phyloP scores from a whole-genome alignment of 2,888 invertebrate species.

The Drosophila rubida region DNA sequence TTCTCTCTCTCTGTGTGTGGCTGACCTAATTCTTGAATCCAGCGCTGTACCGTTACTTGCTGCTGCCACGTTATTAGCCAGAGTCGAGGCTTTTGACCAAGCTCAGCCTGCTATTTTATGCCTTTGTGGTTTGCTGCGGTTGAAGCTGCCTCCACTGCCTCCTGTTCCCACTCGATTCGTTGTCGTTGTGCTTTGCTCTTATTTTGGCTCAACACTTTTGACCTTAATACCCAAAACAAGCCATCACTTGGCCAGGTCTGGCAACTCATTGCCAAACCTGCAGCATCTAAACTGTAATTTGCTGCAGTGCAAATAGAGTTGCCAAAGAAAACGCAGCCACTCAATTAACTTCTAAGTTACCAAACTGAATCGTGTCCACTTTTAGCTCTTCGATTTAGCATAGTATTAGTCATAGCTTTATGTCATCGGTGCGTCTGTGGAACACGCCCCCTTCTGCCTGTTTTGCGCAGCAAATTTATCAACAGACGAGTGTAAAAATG shows the following conservation, averaged over 20 bases:
- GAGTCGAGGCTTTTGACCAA: slow-evolving; percentile 20
- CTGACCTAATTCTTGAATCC: slow-evolving; percentile 73
- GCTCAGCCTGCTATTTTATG: slow-evolving; percentile 33
- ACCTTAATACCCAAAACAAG: slow-evolving; percentile 78
- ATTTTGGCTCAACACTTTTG: slow-evolving; percentile 78
- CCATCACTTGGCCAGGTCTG: slow-evolving; percentile 64
- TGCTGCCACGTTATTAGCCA: slow-evolving; percentile 21
- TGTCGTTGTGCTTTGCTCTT: slow-evolving; percentile 31
- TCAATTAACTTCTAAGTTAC: no score
- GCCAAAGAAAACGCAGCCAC: no score
- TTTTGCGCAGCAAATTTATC: slow-evolving; percentile 72
- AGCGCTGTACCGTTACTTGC: slow-evolving; percentile 55
- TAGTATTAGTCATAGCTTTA: no score
- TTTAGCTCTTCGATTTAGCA: no score
- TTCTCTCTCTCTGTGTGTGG: slow-evolving; percentile 15
- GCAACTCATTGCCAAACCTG: neutral
- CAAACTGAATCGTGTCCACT: no score
- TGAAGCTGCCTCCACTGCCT: slow-evolving; percentile 11
- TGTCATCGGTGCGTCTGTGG: no score
- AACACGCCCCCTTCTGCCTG: neutral
- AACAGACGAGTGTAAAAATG: slow-evolving; percentile 66
- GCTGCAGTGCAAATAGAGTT: neutral
- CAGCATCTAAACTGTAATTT: neutral
- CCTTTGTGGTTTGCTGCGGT: slow-evolving; percentile 62
- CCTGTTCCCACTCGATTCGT: slow-evolving; percentile 54